phyloP scores from a whole-genome alignment of 1,140 invertebrate species.

The Bombus sylvicola region DNA sequence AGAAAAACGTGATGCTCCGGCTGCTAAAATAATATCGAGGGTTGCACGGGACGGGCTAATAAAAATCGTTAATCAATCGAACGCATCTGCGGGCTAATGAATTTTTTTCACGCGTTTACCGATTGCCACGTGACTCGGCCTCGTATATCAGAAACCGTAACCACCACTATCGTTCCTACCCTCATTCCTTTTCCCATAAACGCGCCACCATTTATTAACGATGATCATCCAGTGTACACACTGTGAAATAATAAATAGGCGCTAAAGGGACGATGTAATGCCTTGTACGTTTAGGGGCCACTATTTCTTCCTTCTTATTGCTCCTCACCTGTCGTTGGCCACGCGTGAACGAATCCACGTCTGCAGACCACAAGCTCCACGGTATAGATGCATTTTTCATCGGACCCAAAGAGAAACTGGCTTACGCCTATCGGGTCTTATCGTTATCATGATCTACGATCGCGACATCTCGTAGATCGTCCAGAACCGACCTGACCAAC shows the following conservation, averaged over 20 bases:
- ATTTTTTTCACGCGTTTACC: slow-evolving; percentile 35
- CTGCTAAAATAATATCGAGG: not conserved
- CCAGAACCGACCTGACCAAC: not conserved
- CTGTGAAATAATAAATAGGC: slow-evolving; percentile 48
- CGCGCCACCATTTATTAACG: slow-evolving; percentile 19
- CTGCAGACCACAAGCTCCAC: not conserved
- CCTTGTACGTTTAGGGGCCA: slow-evolving; percentile 34
- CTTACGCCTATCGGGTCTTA: slow-evolving; percentile 23
- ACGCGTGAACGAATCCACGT: slow-evolving; percentile 47
- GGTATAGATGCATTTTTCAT: slow-evolving; percentile 34
- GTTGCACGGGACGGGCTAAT: not conserved
- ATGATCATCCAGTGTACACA: slow-evolving; percentile 27
- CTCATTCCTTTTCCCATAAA: not conserved
- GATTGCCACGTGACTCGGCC: not conserved
- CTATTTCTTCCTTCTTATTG: slow-evolving; percentile 57
- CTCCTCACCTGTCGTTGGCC: slow-evolving; percentile 54
- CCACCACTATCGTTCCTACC: not conserved
- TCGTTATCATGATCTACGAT: slow-evolving; percentile 53
- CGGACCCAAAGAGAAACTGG: slow-evolving; percentile 14
- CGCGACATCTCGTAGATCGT: slow-evolving; percentile 26
- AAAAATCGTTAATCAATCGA: slow-evolving; percentile 41
- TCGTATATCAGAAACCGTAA: slow-evolving; percentile 25
- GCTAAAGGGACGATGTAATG: slow-evolving; percentile 36
- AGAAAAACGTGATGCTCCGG: not conserved
- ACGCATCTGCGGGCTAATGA: not conserved